Percentiles rank a stretch among this genome's conserved stretches.
These are phyloP conservation scores for Nymphalis c-album DNA, from an alignment of 2,888 invertebrate species.

Conservation along the genomic window DNA sequence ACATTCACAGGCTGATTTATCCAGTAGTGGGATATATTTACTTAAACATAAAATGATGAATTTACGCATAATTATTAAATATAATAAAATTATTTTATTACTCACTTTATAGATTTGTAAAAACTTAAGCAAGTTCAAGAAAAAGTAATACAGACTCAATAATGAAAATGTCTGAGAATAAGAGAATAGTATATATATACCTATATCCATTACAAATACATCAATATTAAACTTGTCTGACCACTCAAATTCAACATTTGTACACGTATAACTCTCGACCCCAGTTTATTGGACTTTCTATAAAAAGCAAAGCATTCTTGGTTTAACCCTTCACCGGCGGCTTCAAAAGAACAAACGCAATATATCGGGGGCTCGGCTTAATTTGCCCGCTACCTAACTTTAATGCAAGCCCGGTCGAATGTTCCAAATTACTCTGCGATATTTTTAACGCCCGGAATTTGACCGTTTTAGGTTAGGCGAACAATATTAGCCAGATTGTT, in stretches of 20 bases:
- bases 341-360: constrained; percentile 82
- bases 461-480: constrained; percentile 72
- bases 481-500: constrained; percentile 66
- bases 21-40: too few relatives aligned
- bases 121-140: too few relatives aligned
- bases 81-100: too few relatives aligned
- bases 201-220: constrained; percentile 13
- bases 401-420: constrained; percentile 74
- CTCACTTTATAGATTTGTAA: too few relatives aligned
- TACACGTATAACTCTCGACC: constrained; percentile 46
- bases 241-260: constrained; percentile 31
- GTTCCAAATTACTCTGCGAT: constrained; percentile 78
- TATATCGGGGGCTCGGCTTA: constrained; percentile 79
- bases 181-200: too few relatives aligned
- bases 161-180: neutral
- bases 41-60: too few relatives aligned
- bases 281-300: constrained; percentile 69
- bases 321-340: constrained; percentile 79
- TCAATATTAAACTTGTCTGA: constrained; percentile 35
- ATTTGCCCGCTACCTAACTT: constrained; percentile 76
- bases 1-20: too few relatives aligned
- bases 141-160: neutral
- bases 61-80: too few relatives aligned
- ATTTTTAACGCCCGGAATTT: constrained; percentile 80
- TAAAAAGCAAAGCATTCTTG: constrained; percentile 82